Percentiles rank a stretch among this genome's conserved stretches.
phyloP scores from a whole-genome alignment of 1,140 invertebrate species.

The Drosophila pandora region DNA sequence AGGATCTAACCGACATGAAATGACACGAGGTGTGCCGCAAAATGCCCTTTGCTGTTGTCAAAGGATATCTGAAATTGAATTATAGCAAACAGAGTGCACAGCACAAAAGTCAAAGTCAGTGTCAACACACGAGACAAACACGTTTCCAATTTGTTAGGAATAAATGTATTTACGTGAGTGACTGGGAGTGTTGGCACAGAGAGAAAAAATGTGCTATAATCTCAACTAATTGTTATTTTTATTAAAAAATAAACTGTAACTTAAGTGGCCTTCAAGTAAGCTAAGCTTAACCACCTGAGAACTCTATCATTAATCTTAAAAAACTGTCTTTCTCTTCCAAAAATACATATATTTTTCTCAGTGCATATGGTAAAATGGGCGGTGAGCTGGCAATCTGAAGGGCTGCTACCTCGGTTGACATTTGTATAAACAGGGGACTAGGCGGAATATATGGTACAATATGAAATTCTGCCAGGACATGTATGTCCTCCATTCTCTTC shows the following conservation, averaged over 20 bases:
- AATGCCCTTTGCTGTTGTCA: slow-evolving; percentile 22
- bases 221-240: neutral
- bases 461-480: slow-evolving; percentile 54
- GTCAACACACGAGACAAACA: slow-evolving; percentile 54
- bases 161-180: slow-evolving; percentile 21
- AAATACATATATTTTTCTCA: neutral
- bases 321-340: too few species aligned
- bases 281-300: too few species aligned
- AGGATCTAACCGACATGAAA: slow-evolving; percentile 15
- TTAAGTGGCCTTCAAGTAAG: too few species aligned
- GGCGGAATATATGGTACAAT: slow-evolving; percentile 22
- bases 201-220: neutral
- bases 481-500: slow-evolving; percentile 37
- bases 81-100: slow-evolving; percentile 61
- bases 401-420: slow-evolving; percentile 54
- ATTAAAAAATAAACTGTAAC: neutral
- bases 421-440: slow-evolving; percentile 56
- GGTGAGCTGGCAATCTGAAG: slow-evolving; percentile 28
- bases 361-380: slow-evolving; percentile 10
- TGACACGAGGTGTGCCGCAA: slow-evolving; percentile 40
- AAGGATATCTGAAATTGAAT: slow-evolving; percentile 64
- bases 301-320: too few species aligned
- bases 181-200: slow-evolving; percentile 12
- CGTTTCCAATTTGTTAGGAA: slow-evolving; percentile 69
- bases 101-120: slow-evolving; percentile 55